phyloP scores from a whole-genome alignment of 2,888 invertebrate species.

The Parasteatoda lunata region DNA sequence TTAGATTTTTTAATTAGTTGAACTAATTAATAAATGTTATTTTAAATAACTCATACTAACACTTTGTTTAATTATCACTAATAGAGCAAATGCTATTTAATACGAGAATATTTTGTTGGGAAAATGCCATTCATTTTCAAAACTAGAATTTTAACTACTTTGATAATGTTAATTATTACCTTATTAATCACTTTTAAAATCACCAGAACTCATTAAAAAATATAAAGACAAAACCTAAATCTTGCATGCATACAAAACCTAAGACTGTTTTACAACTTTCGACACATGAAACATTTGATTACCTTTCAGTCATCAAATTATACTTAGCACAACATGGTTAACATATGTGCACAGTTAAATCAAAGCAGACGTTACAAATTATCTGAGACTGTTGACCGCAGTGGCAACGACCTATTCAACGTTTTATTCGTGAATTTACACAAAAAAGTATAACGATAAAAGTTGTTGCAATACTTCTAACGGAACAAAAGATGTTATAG shows the following conservation, averaged over 20 bases:
- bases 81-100: no score
- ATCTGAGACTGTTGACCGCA: neutral
- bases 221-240: neutral
- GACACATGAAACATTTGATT: neutral
- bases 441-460: neutral
- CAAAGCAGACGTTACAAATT: neutral
- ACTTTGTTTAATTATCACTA: no score
- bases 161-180: no score
- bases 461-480: conserved; percentile 6
- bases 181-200: no score
- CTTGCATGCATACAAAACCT: neutral
- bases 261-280: neutral
- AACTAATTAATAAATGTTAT: no score
- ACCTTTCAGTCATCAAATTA: neutral
- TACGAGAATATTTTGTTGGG: no score
- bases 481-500: conserved; percentile 37
- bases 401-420: conserved; percentile 29
- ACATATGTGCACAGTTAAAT: no score
- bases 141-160: no score
- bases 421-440: neutral
- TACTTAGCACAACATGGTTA: neutral
- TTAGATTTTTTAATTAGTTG: no score
- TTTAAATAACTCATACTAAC: no score
- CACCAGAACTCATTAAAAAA: neutral
- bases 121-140: no score